A percentile compares a stretch with the other conserved stretches of the same genome.
Conservation (phyloP, 2,797 vertebrate species). For the Ctenopoma multispine region DNA sequence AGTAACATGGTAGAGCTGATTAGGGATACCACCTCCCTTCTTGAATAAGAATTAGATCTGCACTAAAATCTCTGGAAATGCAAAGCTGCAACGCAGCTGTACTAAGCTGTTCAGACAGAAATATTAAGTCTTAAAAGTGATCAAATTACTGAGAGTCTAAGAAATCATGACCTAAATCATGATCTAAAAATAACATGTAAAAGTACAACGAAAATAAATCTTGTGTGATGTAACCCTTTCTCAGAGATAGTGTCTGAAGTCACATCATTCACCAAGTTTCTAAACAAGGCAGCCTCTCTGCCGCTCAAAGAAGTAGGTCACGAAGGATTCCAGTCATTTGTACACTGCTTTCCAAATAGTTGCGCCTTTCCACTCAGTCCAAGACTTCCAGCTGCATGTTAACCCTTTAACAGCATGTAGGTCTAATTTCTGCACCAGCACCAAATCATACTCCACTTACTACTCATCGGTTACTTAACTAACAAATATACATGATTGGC, state of each 20-base stretch:
- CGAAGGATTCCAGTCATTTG: conserved; percentile 84
- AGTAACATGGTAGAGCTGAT: neutral
- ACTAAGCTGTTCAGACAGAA: neutral
- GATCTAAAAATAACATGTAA: conserved; percentile 25
- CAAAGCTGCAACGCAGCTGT: neutral
- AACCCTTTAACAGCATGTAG: conserved; percentile 54
- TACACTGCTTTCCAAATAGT: conserved; percentile 81
- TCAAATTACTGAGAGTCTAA: neutral
- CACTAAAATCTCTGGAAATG: conserved; percentile 5
- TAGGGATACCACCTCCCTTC: too few relatives aligned
- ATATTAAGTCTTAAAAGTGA: neutral
- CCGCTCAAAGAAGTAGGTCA: conserved; percentile 80
- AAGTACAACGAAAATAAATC: conserved; percentile 19
- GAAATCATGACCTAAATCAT: neutral
- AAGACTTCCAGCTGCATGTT: conserved; percentile 76
- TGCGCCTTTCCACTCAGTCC: conserved; percentile 78
- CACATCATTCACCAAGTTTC: conserved; percentile 67
- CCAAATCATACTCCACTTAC: neutral
- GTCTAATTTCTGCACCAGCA: conserved; percentile 5
- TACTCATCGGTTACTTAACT: neutral
- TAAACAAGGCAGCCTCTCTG: conserved; percentile 81
- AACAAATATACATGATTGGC: too few relatives aligned
- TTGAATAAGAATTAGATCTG: conserved; percentile 11
- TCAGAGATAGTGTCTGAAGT: conserved; percentile 45
- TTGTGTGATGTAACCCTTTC: conserved; percentile 10